Base-by-base conservation (phyloP, 2,797 vertebrate genomes). In the Enteromius anoplus region DNA sequence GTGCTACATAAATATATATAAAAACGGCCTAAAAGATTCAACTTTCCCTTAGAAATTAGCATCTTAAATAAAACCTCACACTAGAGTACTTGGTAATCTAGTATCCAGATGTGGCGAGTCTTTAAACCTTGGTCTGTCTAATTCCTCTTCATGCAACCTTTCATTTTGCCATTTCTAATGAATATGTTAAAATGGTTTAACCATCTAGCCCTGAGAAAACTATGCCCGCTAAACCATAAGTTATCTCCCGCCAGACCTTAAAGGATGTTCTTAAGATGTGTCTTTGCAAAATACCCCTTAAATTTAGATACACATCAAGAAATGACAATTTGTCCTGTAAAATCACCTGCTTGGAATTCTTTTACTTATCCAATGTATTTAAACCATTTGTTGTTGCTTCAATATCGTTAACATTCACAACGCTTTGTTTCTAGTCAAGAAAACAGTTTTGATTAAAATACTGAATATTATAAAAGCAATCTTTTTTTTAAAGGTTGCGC, bases 141-240 rank as follows among this genome's bases (percentile, higher is more conserved):
- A 84, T 60, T 75, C 84, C 45, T 82, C 58, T 77, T 70, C 81
- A 86, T 62, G 60, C 66, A 66, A 81, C 32, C 55, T 85, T 47
- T 32, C 71, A 51, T 86, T 70, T 85, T 68, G 77, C 76, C 80
- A 82, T 86, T 85, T 70, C 71, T 85, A 78, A 78, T 91, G 70
- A 80, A 90, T 88, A 65, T 86, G 55, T 66, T 72, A 86, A 89
- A 75, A 84, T 85, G 21, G 26, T 88, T 37, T 60, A 85, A 89
- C 88, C 86, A 87, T 90, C 89, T 92, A 86, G 89, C 92, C 93
- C 92, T 94, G 94, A 94, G 93, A 91, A 88, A 90, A 83, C 85
- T 85, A 79, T 84, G 84, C 88, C 88, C 47, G 78, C 83, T 90
- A 85, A 85, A 90, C 87, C 83, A 87, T 60, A 49, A 88, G 87